Conservation (phyloP, 2,797 vertebrate genomes). For the Paramormyrops hopkinsi region DNA sequence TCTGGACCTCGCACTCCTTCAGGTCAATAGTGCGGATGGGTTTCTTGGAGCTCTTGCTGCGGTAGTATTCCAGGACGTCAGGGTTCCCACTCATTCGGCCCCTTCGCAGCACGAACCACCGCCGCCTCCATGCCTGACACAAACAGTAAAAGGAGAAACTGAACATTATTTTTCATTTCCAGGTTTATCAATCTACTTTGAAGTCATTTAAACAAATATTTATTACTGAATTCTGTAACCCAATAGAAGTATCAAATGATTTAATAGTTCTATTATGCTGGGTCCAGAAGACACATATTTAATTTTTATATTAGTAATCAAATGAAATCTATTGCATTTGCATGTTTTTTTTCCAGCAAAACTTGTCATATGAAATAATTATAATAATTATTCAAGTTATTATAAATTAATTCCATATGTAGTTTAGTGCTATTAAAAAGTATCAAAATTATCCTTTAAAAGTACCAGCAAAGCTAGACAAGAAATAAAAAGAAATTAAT, state of each 20-base stretch:
- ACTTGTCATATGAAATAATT: background rate
- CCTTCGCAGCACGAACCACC: conserved; percentile 91
- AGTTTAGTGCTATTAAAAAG: background rate
- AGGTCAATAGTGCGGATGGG: conserved; percentile 91
- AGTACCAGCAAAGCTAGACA: background rate
- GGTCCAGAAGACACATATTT: background rate
- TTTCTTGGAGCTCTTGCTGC: conserved; percentile 80
- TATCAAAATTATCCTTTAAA: background rate
- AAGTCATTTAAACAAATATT: background rate
- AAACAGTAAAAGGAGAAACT: background rate
- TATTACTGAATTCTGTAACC: background rate
- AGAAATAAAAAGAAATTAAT: background rate
- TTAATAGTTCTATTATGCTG: background rate
- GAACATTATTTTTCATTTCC: background rate
- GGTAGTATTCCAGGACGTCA: conserved; percentile 92
- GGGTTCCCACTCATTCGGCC: conserved; percentile 93
- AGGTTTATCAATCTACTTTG: background rate
- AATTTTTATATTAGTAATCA: background rate
- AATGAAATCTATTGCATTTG: background rate
- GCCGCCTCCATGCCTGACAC: conserved; percentile 86
- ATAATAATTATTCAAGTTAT: background rate
- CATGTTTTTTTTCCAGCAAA: background rate
- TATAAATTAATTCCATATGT: background rate
- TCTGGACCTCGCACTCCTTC: conserved; percentile 82
- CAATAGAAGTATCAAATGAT: background rate